A percentile compares a stretch with the other conserved stretches of the same genome.
These are phyloP conservation scores for Lemur catta DNA, from an alignment of 2,797 vertebrate species.

Conservation along the genomic window DNA sequence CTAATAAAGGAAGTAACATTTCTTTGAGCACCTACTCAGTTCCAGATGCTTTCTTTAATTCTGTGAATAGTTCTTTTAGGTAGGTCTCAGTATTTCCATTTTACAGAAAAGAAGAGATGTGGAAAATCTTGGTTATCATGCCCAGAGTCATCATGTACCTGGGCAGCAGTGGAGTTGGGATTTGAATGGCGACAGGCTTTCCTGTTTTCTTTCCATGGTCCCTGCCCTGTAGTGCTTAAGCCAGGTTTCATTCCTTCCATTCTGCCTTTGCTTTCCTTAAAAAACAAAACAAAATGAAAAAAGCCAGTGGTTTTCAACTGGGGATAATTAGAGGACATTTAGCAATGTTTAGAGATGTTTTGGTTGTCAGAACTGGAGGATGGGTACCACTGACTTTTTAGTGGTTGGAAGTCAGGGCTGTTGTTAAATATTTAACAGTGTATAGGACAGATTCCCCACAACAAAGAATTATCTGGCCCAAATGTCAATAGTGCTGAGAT, in stretches of 20 bases:
- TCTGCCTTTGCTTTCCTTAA: neutral
- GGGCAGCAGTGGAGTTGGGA: neutral
- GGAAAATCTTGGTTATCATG: neutral
- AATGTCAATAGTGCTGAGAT: no score
- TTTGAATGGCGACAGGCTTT: neutral
- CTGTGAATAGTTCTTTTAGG: neutral
- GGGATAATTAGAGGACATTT: neutral
- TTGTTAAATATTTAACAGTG: neutral
- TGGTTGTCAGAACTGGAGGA: neutral
- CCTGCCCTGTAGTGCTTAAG: neutral
- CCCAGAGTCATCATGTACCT: neutral
- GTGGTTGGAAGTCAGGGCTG: neutral
- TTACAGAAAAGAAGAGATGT: neutral
- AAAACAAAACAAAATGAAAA: neutral
- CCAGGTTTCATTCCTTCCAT: neutral
- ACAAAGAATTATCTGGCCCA: neutral
- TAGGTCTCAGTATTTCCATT: neutral
- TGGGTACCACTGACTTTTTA: neutral
- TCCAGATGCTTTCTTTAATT: neutral
- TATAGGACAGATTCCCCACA: neutral
- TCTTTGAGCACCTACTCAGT: neutral
- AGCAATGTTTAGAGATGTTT: neutral
- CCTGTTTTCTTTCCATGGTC: neutral
- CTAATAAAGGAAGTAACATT: neutral
- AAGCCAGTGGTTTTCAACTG: neutral